A percentile compares a stretch with the other conserved stretches of the same genome.
Evolutionary conservation across 2,797 vertebrate genomes (phyloP).

Genomic region (Oryzias sinensis): DNA sequence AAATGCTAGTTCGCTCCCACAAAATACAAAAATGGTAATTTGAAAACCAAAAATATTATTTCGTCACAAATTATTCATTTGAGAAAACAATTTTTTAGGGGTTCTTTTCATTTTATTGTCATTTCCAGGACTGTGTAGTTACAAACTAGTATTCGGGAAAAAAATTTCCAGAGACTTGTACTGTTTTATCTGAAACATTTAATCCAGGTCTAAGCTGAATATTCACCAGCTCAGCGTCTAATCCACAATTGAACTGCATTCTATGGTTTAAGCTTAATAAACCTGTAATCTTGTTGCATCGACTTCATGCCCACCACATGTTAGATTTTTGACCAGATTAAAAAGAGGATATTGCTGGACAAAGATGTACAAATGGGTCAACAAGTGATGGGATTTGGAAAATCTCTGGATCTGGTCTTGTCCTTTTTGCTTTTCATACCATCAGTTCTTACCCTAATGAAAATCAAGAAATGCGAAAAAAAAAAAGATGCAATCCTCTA

Average conservation of each 20-base stretch:
- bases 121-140: too few species aligned
- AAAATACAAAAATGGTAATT: too few species aligned
- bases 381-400: constrained; percentile 9
- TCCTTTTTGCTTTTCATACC: constrained; percentile 1
- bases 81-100: too few species aligned
- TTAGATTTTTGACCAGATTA: constrained; percentile 12
- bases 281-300: constrained; percentile 10
- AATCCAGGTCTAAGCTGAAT: constrained; percentile 16
- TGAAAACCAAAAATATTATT: too few species aligned
- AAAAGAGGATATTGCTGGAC: background rate
- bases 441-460: background rate
- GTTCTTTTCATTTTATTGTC: too few species aligned
- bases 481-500: background rate
- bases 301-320: constrained; percentile 17
- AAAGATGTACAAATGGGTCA: constrained; percentile 16
- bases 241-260: constrained; percentile 23
- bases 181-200: background rate
- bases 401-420: background rate
- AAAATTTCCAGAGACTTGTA: background rate
- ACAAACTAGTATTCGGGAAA: background rate
- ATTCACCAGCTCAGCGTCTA: constrained; percentile 22
- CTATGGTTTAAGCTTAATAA: constrained; percentile 20
- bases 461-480: background rate
- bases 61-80: too few species aligned
- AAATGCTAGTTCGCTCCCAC: too few species aligned